Conservation (phyloP, 2,888 invertebrate genomes). For the Tachina fera region DNA sequence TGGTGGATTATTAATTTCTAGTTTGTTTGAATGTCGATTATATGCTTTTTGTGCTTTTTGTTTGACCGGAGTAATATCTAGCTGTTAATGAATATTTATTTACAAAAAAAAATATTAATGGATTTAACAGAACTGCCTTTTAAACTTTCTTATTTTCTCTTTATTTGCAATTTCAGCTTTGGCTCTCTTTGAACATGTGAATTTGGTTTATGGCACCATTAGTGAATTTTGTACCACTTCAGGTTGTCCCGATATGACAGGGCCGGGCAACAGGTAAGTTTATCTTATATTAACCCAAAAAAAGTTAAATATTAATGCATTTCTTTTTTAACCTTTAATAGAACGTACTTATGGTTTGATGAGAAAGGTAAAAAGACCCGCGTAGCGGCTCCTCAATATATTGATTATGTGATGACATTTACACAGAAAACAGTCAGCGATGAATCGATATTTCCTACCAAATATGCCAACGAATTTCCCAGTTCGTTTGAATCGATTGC, state of each 20-base stretch:
- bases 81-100: conserved; percentile 40
- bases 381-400: conserved; percentile 98
- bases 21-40: too few species aligned
- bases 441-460: conserved; percentile 98
- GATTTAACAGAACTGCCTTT: background rate
- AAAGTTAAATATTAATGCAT: conserved; percentile 19
- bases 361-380: conserved; percentile 99
- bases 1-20: too few species aligned
- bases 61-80: background rate
- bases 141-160: conserved; percentile 41
- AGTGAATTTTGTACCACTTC: conserved; percentile 99
- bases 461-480: conserved; percentile 98
- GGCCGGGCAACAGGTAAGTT: conserved; percentile 94
- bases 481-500: conserved; percentile 96
- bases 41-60: background rate
- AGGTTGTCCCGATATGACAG: conserved; percentile 98
- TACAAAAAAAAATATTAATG: background rate
- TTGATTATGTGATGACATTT: conserved; percentile 99
- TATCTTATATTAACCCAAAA: background rate
- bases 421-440: conserved; percentile 98
- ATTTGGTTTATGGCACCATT: conserved; percentile 98
- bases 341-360: conserved; percentile 99
- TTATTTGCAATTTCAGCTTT: conserved; percentile 87
- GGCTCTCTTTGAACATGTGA: conserved; percentile 99
- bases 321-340: conserved; percentile 81